A percentile compares a stretch with the other conserved stretches of the same genome.
These are phyloP conservation scores for Battus philenor DNA, from an alignment of 1,140 invertebrate genomes.

Conservation along the genomic window DNA sequence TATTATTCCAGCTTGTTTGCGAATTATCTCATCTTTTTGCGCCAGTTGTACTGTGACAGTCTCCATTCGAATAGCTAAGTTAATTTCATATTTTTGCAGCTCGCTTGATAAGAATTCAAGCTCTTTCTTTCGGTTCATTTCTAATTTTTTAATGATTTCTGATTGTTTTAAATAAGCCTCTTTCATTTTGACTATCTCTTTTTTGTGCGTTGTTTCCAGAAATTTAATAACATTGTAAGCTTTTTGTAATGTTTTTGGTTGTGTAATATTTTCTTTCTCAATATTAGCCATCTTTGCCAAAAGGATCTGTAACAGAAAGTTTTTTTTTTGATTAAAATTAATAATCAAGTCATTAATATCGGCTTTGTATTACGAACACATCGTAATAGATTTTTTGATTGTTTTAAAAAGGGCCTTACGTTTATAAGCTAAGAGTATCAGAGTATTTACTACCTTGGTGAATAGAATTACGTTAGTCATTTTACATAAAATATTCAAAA, in stretches of 20 bases:
- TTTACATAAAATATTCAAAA: no score
- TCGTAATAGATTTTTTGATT: no score
- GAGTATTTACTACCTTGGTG: no score
- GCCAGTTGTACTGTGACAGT: conserved; percentile 52
- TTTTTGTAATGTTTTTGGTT: conserved; percentile 60
- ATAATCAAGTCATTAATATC: no score
- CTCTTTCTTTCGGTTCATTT: conserved; percentile 62
- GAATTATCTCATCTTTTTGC: conserved; percentile 58
- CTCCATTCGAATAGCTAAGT: conserved; percentile 54
- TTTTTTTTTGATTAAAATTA: no score
- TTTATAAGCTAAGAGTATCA: no score
- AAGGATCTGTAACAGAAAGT: conserved; percentile 48
- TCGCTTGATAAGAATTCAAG: conserved; percentile 59
- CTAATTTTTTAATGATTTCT: conserved; percentile 55
- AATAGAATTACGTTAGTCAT: no score
- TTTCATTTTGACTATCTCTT: conserved; percentile 55
- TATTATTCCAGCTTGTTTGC: conserved; percentile 50
- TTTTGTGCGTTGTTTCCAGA: conserved; percentile 57
- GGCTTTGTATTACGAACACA: no score
- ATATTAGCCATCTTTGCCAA: conserved; percentile 32
- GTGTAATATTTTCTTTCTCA: conserved; percentile 37
- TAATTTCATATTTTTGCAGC: conserved; percentile 63
- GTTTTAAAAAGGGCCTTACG: no score
- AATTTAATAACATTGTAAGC: conserved; percentile 65
- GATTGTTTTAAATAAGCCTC: conserved; percentile 50